Conservation (phyloP, 2,797 vertebrate genomes). For the Melanotaenia boesemani region DNA sequence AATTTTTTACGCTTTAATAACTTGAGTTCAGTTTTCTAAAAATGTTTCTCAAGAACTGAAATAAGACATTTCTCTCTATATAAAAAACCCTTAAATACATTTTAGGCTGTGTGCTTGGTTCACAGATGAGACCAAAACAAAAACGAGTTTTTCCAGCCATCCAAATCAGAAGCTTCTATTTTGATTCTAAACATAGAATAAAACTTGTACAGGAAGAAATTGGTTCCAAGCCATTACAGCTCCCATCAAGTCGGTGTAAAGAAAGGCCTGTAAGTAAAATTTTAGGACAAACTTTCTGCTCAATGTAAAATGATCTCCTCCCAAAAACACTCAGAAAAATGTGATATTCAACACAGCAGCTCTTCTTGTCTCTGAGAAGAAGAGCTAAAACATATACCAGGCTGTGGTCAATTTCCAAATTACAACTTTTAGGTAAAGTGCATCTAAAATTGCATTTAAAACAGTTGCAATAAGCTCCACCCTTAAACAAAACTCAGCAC, state of each 20-base stretch:
- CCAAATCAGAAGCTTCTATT: no score
- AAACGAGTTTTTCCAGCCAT: no score
- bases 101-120: no score
- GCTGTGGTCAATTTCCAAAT: conserved; percentile 30
- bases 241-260: neutral
- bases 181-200: no score
- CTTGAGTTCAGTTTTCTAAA: no score
- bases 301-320: neutral
- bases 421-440: conserved; percentile 40
- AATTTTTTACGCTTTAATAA: no score
- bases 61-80: no score
- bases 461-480: conserved; percentile 22
- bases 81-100: no score
- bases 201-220: neutral
- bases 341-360: neutral
- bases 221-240: neutral
- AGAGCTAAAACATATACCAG: neutral
- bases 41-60: no score
- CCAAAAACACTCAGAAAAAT: neutral
- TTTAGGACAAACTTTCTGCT: neutral
- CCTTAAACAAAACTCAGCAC: conserved; percentile 39
- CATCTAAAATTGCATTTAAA: conserved; percentile 48
- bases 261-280: neutral
- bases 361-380: neutral
- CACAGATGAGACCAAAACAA: no score